Evolutionary conservation across 1,140 invertebrate species (phyloP), one percentile per base, ranked within the genome.

Genomic region (Lordiphosa clarofinis): DNA sequence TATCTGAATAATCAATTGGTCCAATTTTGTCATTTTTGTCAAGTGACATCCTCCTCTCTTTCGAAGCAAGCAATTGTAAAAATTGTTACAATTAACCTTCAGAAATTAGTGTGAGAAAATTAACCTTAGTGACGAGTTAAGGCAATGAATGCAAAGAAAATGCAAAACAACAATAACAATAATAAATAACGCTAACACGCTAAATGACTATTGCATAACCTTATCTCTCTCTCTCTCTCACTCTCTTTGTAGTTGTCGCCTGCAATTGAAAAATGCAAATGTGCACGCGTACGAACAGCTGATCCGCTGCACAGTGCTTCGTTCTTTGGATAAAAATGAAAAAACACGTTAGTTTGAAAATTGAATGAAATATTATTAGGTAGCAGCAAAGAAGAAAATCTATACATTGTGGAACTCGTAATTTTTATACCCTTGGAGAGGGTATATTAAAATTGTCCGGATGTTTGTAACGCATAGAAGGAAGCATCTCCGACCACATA

Each of bases 161-260:
- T 28, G 19, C 28, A 69, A 56, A 56, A 54, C 43, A 63, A 50
- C 28, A 60, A 58, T 24, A 65, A 47, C 53, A 65, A 61, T 58
- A 70, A 73, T 78, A 67, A 62, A 56, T 39, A 63, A 39, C 59
- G 56, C 75, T 76, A 82, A 72, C 50, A 81, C 62, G 66, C 48
- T 82, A 71, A 81, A 81, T 75, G 69, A 63, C 50, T 68, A 76
- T 81, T 81, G 76, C 76, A 81, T 81, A 81, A 81, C 75, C 52
- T 62, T 40, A 56, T 53, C 47, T 56, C 50, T 54, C 33, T 49
- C 13, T 49, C 10, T 44, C 44, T 50, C 24, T 37, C 40, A 12
- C 37, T 40, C 58, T 59, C n/a, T 36, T 19, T 35, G 10, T 12
- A 8, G 24, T 49, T 15, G 46, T 36, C 35, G 13, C 47, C 52